Conservation (phyloP, 2,888 invertebrate species). For the Synanthedon formicaeformis region DNA sequence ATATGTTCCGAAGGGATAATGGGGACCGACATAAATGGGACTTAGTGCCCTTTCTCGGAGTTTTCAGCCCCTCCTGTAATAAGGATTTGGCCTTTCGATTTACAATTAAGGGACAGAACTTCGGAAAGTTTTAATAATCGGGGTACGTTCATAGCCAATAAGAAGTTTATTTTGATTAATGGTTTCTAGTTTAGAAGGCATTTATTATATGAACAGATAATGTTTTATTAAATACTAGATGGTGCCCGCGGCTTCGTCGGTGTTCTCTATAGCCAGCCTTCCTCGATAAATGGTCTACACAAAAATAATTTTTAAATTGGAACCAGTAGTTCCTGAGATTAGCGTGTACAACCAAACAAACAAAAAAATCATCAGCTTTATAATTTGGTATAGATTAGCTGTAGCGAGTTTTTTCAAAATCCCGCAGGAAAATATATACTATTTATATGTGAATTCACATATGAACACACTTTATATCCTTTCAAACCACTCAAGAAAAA, state of each 20-base stretch:
- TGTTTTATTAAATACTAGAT: background rate
- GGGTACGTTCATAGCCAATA: constrained; percentile 9
- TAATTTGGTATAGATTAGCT: too few species aligned
- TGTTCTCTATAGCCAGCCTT: too few species aligned
- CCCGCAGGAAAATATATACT: too few species aligned
- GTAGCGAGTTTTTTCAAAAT: background rate
- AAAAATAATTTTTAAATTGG: too few species aligned
- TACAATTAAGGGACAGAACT: constrained; percentile 41
- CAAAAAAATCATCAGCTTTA: too few species aligned
- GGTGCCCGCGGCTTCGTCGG: too few species aligned
- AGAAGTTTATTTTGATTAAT: background rate
- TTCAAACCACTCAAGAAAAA: background rate
- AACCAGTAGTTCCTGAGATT: too few species aligned
- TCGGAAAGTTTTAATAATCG: constrained; percentile 54
- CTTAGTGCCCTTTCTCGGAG: constrained; percentile 36
- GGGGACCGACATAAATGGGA: constrained; percentile 48
- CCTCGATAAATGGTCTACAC: too few species aligned
- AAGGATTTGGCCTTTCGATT: constrained; percentile 45
- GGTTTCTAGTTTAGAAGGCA: background rate
- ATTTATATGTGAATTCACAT: too few species aligned
- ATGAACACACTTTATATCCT: background rate
- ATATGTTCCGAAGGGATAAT: constrained; percentile 57
- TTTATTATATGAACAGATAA: background rate
- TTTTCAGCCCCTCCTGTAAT: constrained; percentile 22
- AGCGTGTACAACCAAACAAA: too few species aligned